Percentiles rank a stretch among this genome's conserved stretches.
Evolutionary conservation across 2,797 vertebrate genomes (phyloP).

Genomic region (Carapus acus): DNA sequence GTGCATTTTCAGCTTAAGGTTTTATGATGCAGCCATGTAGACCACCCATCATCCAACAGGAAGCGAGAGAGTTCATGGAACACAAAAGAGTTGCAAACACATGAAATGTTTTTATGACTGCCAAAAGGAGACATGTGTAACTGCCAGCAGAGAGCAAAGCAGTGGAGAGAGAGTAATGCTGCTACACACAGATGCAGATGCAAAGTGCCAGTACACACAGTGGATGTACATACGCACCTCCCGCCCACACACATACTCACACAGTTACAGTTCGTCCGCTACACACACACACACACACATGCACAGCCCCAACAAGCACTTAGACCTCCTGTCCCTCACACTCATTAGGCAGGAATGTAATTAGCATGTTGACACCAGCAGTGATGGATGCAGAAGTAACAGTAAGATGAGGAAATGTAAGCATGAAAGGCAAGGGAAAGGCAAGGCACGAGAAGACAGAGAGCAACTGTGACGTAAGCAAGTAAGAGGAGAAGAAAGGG

Average conservation of each 20-base stretch:
- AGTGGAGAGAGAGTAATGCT: not conserved
- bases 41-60: conserved; percentile 40
- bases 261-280: conserved; percentile 7
- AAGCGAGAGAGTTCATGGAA: conserved; percentile 10
- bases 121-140: conserved; percentile 13
- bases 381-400: conserved; percentile 42
- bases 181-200: conserved; percentile 2
- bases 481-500: no score
- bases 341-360: conserved; percentile 64
- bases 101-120: conserved; percentile 34
- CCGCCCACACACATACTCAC: conserved; percentile 15
- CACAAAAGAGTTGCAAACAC: conserved; percentile 24
- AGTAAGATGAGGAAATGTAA: conserved; percentile 3
- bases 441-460: no score
- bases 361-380: conserved; percentile 51
- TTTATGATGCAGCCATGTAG: conserved; percentile 21
- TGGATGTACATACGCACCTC: no score
- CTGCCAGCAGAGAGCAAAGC: conserved; percentile 6
- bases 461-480: no score
- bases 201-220: no score
- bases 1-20: conserved; percentile 28
- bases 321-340: conserved; percentile 28
- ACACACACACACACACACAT: conserved; percentile 9
- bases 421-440: not conserved
- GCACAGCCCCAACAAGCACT: conserved; percentile 16